phyloP scores from a whole-genome alignment of 1,140 invertebrate genomes.

The Orius insidiosus region DNA sequence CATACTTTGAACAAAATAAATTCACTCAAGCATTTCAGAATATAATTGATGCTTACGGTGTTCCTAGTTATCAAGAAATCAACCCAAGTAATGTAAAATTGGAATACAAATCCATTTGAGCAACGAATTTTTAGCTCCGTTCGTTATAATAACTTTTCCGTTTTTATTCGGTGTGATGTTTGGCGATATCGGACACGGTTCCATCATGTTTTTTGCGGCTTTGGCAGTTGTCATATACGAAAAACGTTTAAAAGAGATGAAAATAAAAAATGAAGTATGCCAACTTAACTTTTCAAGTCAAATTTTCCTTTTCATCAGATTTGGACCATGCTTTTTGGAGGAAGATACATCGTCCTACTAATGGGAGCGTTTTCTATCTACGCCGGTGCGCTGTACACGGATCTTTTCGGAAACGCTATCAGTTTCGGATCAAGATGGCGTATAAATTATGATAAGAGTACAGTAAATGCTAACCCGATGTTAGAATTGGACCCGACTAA shows the following conservation, averaged over 20 bases:
- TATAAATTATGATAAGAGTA: slow-evolving; percentile 31
- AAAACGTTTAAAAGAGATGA: slow-evolving; percentile 23
- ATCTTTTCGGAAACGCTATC: slow-evolving; percentile 63
- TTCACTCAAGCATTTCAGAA: slow-evolving; percentile 91
- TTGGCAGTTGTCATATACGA: slow-evolving; percentile 37
- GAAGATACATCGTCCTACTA: slow-evolving; percentile 66
- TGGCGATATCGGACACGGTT: slow-evolving; percentile 40
- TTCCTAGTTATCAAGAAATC: slow-evolving; percentile 86
- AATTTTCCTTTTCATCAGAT: too few relatives aligned
- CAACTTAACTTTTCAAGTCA: too few relatives aligned
- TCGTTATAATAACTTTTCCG: slow-evolving; percentile 38
- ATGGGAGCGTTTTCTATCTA: slow-evolving; percentile 39
- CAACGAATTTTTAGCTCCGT: slow-evolving; percentile 23
- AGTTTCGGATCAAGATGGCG: slow-evolving; percentile 61
- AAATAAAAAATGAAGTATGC: slow-evolving; percentile 29
- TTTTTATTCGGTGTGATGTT: slow-evolving; percentile 48
- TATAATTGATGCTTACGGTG: slow-evolving; percentile 91
- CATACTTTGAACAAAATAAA: slow-evolving; percentile 93
- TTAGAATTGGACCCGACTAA: slow-evolving; percentile 24
- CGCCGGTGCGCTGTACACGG: slow-evolving; percentile 67
- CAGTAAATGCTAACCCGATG: slow-evolving; percentile 20
- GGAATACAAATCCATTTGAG: too few relatives aligned
- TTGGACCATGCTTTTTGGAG: slow-evolving; percentile 58
- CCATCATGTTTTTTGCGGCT: slow-evolving; percentile 30
- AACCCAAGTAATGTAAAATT: slow-evolving; percentile 73